Evolutionary conservation across 2,797 vertebrate genomes (phyloP).

Genomic region (Melanotaenia nigrans): DNA sequence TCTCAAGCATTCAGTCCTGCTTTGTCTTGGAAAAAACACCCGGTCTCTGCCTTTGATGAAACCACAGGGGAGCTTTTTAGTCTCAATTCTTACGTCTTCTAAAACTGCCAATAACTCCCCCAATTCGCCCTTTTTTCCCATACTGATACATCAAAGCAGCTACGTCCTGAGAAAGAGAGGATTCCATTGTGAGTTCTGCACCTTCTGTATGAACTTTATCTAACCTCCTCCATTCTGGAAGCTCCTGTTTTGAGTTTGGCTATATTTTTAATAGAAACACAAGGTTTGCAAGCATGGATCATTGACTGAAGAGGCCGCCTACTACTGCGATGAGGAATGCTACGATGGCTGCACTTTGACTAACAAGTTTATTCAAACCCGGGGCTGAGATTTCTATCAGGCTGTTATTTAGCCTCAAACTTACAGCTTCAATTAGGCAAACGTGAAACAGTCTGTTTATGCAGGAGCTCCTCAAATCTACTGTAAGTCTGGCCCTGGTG

Average conservation of each 20-base stretch:
- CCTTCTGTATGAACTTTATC: slow-evolving; percentile 32
- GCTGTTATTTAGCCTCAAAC: slow-evolving; percentile 4
- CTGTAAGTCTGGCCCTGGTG: background rate
- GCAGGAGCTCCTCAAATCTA: slow-evolving; percentile 5
- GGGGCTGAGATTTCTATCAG: background rate
- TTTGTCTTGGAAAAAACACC: slow-evolving; percentile 24
- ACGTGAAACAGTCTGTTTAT: slow-evolving; percentile 4
- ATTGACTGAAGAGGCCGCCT: background rate
- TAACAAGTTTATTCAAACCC: background rate
- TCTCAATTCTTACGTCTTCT: slow-evolving; percentile 40
- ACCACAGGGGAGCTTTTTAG: slow-evolving; percentile 38
- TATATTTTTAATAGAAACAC: background rate
- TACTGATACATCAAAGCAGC: slow-evolving; percentile 55
- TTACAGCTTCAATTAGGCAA: slow-evolving; percentile 1
- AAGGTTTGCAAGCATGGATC: background rate
- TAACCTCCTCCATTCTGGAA: slow-evolving; percentile 8
- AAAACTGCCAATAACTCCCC: slow-evolving; percentile 42
- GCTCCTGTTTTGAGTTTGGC: background rate
- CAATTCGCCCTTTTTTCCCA: slow-evolving; percentile 31
- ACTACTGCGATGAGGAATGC: background rate
- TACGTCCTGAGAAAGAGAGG: slow-evolving; percentile 22
- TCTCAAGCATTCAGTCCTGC: background rate
- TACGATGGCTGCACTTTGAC: background rate
- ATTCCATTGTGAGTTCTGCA: slow-evolving; percentile 34
- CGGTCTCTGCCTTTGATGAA: slow-evolving; percentile 51